Conservation (phyloP, 2,888 invertebrate genomes). For the Glyphotaelius pellucidus region DNA sequence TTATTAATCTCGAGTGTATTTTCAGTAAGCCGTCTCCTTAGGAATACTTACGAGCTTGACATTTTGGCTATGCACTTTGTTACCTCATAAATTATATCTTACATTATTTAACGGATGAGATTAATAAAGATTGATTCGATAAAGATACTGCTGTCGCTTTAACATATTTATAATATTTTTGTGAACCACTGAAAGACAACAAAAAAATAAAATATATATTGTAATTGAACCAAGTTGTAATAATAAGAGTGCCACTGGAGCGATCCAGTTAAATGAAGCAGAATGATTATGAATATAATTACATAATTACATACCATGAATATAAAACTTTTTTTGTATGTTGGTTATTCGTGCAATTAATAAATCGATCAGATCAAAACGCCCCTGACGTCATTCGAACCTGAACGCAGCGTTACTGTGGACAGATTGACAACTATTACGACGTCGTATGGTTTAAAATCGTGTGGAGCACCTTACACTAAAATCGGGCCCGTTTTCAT, state of each 20-base stretch:
- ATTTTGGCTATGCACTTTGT: slow-evolving; percentile 2
- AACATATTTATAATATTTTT: not conserved
- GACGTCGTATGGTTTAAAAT: not conserved
- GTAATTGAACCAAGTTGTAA: too few relatives aligned
- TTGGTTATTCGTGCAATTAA: too few relatives aligned
- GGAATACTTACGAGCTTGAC: not conserved
- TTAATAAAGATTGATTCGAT: not conserved
- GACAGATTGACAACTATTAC: not conserved
- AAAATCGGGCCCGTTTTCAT: too few relatives aligned
- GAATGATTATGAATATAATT: too few relatives aligned
- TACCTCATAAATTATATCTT: not conserved
- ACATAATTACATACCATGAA: not conserved
- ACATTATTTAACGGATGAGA: not conserved
- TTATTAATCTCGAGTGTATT: not conserved
- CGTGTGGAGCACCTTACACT: too few relatives aligned
- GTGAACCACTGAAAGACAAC: not conserved
- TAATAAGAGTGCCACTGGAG: too few relatives aligned
- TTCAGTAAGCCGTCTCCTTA: not conserved
- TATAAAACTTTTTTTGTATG: not conserved
- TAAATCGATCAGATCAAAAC: not conserved
- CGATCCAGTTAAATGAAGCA: too few relatives aligned
- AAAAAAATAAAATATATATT: not conserved
- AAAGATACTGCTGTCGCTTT: not conserved
- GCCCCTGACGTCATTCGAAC: not conserved
- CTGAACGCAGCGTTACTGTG: not conserved